Percentiles rank a stretch among this genome's conserved stretches.
Conservation (phyloP, 1,140 invertebrate genomes). For the Pinna nobilis region DNA sequence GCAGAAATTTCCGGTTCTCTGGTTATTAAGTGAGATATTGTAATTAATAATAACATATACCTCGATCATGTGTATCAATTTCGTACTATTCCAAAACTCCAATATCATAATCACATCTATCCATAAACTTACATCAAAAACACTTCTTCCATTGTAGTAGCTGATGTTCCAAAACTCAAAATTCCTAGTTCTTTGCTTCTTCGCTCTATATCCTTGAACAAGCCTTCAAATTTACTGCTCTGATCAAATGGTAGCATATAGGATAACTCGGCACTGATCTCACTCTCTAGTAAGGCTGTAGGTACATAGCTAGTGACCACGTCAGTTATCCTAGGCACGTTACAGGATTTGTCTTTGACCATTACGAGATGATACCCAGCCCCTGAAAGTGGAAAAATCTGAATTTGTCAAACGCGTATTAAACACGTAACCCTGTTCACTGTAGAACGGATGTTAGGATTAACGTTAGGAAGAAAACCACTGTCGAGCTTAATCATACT, state of each 20-base stretch:
- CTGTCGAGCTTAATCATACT: no score
- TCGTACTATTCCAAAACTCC: no score
- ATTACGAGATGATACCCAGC: conserved; percentile 72
- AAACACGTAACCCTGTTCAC: no score
- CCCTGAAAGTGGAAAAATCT: conserved; percentile 50
- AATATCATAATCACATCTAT: no score
- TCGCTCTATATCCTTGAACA: conserved; percentile 82
- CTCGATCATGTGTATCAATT: no score
- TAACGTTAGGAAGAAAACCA: no score
- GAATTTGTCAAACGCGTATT: no score
- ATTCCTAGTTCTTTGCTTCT: conserved; percentile 80
- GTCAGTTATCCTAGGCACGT: conserved; percentile 72
- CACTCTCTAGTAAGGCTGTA: conserved; percentile 63
- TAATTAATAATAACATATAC: no score
- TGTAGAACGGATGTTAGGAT: no score
- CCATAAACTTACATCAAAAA: conserved; percentile 87
- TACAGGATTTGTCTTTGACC: conserved; percentile 74
- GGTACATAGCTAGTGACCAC: conserved; percentile 58
- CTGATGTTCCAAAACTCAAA: conserved; percentile 84
- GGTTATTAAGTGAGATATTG: no score
- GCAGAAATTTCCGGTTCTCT: no score
- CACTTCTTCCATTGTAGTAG: conserved; percentile 91
- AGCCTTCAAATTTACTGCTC: conserved; percentile 66
- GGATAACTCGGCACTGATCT: conserved; percentile 69
- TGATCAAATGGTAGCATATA: conserved; percentile 72